A percentile compares a stretch with the other conserved stretches of the same genome.
Conservation (phyloP, 2,113 vertebrate genomes). For the Cyanocitta stelleri region DNA sequence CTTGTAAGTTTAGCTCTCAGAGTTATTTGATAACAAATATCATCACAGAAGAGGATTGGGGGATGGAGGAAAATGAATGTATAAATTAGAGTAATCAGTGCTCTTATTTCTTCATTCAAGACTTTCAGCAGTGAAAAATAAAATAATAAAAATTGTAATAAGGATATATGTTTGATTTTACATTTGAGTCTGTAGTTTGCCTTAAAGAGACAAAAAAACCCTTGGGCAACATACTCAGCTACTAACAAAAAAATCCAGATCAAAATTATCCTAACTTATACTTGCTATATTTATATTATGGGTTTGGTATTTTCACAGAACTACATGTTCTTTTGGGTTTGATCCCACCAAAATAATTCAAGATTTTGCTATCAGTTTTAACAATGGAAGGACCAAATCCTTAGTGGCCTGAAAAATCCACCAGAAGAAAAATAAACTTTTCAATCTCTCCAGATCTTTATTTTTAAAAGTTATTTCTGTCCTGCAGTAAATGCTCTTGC, state of each 20-base stretch:
- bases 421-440: background rate
- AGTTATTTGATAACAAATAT: background rate
- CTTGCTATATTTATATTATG: background rate
- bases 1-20: background rate
- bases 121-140: background rate
- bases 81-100: background rate
- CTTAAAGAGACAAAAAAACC: background rate
- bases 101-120: background rate
- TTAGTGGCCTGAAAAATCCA: background rate
- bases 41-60: background rate
- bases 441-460: background rate
- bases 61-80: background rate
- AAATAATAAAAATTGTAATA: background rate
- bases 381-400: background rate
- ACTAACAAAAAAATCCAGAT: background rate
- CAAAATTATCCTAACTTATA: background rate
- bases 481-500: background rate
- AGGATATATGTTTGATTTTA: background rate
- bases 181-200: background rate
- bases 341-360: background rate
- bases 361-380: background rate
- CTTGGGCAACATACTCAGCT: background rate
- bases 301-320: background rate
- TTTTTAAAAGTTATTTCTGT: background rate
- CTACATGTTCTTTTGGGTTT: background rate